Evolutionary conservation across 2,113 vertebrate species (phyloP), one percentile per base, ranked within the genome.

Genomic region (Columbina picui): DNA sequence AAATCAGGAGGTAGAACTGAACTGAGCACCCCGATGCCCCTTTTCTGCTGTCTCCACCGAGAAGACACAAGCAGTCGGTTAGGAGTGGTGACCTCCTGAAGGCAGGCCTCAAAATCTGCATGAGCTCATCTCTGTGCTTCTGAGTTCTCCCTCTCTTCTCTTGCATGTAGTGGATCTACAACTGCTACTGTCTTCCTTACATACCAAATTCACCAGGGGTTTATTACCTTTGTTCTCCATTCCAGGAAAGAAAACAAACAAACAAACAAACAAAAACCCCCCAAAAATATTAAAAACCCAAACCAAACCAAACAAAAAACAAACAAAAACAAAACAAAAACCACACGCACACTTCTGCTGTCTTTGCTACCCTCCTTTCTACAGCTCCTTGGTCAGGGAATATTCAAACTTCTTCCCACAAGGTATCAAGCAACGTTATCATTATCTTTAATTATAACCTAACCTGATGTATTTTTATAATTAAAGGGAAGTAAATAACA

Each of bases 371-470:
- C 23, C 27, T 94, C 63, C 61, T 91, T 82, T 82, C 74, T 87
- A 68, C 47, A 85, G 43, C 81, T 87, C 43, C 74, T 85, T 74
- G 47, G 57, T 84, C 50, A 87, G 79, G 57, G 71, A 93, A 91
- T 93, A 91, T 81, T 95, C 78, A 93, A 96, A 95, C 49, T 41
- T 75, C 57, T 93, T 95, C 85, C 91, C 95, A 96, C 67, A 81
- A 92, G 63, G 56, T 95, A 96, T 94, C 95, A 91, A 87, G 76
- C 85, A 92, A 95, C 86, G 36, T 85, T 92, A 90, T 90, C 65
- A 97, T 97, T 96, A 96, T 93, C 71, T 90, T 95, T 97, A 97
- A 97, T 97, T 97, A 96, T 79, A 96, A 91, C 82, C 59, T 71
- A 92, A 68, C 90, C 47, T 88, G 78, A 30, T 89, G 34, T 41